Evolutionary conservation across 2,888 invertebrate species (phyloP), one percentile per base, ranked within the genome.

Genomic region (Lampropteryx suffumata): DNA sequence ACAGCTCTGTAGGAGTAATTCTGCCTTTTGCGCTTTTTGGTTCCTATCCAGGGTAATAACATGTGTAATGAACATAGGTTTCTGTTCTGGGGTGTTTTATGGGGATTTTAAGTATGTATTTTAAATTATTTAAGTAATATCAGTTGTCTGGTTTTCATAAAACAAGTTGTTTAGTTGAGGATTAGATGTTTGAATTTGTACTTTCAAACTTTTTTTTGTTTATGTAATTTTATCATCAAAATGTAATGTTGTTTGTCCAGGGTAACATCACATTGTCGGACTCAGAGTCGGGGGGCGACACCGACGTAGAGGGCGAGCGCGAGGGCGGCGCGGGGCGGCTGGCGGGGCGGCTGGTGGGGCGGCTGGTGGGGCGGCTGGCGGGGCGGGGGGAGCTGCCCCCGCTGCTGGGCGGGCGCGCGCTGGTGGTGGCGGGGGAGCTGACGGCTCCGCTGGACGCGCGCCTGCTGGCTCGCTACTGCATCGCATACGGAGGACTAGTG

Each of bases 401-500:
- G 9, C 60, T 93, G 53, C 89, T 90, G 1, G 76, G 84, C 55
- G 6, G 84, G 85, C 0, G 73, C 79, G 51, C 76, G 42, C 92
- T 94, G 73, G 85, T 83, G 45, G 61, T 93, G 10, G 61, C 11
- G 8, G 41, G 7, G 32, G 33, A 24, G 32, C 17, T 7, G 11
- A 28, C 14, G 37, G 42, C 26, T n/a, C 42, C 42, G 37, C 30
- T 39, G n/a, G 49, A 39, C 6, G 57, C 42, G 42, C 62, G 32
- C 24, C 29, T 11, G 80, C 79, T 61, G 71, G 76, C 3, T 72
- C 64, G 92, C 48, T 93, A 93, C 71, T 86, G 94, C 41, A 78
- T 80, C 37, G 94, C 94, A 0, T 94, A 93, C 76, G 91, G 92
- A 35, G 95, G 94, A 73, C 90, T 85, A 45, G 71, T 82, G 8